Percentiles rank a stretch among this genome's conserved stretches.
Evolutionary conservation across 2,888 invertebrate species (phyloP).

Genomic region (Dolichomitus sp.): DNA sequence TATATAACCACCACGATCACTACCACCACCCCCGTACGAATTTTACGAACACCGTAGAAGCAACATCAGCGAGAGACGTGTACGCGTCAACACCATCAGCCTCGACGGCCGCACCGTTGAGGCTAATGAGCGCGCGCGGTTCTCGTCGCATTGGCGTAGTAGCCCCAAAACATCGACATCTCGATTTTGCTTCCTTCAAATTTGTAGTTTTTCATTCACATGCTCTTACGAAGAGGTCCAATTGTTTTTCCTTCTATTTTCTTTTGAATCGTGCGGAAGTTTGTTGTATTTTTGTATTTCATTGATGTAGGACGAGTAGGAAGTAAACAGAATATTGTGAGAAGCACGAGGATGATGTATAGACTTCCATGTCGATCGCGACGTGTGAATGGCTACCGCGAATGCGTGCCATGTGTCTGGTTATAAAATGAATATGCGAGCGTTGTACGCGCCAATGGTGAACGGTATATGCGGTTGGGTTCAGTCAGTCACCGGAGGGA

Average conservation of each 20-base stretch:
- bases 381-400: conserved; percentile 39
- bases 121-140: conserved; percentile 81
- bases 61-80: conserved; percentile 64
- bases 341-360: not conserved
- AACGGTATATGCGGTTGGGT: conserved; percentile 74
- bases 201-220: not conserved
- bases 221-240: not conserved
- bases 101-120: conserved; percentile 75
- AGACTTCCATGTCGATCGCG: conserved; percentile 17
- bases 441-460: conserved; percentile 80
- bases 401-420: conserved; percentile 43
- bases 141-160: conserved; percentile 80
- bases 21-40: conserved; percentile 78
- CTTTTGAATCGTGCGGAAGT: not conserved
- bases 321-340: not conserved
- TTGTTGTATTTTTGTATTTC: not conserved
- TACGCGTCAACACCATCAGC: conserved; percentile 76
- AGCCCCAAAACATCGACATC: conserved; percentile 12
- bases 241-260: not conserved
- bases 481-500: conserved; percentile 85
- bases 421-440: conserved; percentile 44
- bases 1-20: conserved; percentile 4
- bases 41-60: conserved; percentile 76
- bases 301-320: not conserved
- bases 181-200: conserved; percentile 3